phyloP scores from a whole-genome alignment of 2,888 invertebrate genomes.

The Gandaritis pyraliata region DNA sequence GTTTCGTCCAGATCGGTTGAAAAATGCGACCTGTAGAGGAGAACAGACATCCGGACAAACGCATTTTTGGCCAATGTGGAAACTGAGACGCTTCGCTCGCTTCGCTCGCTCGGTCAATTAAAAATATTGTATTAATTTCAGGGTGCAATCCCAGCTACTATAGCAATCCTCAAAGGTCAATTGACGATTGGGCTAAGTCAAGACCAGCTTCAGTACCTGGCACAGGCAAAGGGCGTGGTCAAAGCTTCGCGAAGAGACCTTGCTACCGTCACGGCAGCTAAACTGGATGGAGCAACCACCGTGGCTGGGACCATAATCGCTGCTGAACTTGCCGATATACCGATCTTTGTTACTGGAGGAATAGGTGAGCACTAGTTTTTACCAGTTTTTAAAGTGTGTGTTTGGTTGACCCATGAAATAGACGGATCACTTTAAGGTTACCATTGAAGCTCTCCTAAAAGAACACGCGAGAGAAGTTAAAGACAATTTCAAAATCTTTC shows the following conservation, averaged over 20 bases:
- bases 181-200: conserved; percentile 90
- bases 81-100: too few relatives aligned
- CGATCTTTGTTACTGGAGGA: conserved; percentile 97
- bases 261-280: conserved; percentile 88
- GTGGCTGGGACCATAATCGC: conserved; percentile 97
- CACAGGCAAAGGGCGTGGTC: conserved; percentile 82
- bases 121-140: conserved; percentile 50
- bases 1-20: too few relatives aligned
- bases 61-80: too few relatives aligned
- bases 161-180: conserved; percentile 93
- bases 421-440: too few relatives aligned
- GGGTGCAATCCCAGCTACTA: conserved; percentile 96
- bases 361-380: conserved; percentile 69
- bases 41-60: too few relatives aligned
- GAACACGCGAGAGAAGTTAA: too few relatives aligned
- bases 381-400: too few relatives aligned
- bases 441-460: too few relatives aligned
- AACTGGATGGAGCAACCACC: conserved; percentile 95
- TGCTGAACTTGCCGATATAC: conserved; percentile 92
- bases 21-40: too few relatives aligned
- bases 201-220: conserved; percentile 87
- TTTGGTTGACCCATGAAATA: too few relatives aligned
- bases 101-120: too few relatives aligned
- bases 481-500: too few relatives aligned
- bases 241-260: conserved; percentile 96